phyloP scores from a whole-genome alignment of 2,797 vertebrate genomes.

The Sardinella longiceps region DNA sequence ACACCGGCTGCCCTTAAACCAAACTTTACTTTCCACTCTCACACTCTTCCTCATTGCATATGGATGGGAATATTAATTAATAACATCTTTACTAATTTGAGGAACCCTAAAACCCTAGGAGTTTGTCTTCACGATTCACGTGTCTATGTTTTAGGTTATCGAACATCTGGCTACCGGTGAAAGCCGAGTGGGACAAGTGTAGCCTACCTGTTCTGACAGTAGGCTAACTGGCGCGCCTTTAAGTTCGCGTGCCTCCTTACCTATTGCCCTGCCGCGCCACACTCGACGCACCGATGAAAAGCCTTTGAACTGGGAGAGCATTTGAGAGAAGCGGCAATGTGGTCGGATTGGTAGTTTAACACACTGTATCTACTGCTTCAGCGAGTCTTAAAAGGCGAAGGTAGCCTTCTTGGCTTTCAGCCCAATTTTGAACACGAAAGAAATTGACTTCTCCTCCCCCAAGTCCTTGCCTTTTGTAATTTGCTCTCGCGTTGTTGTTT shows the following conservation, averaged over 20 bases:
- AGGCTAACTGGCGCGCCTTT: slow-evolving; percentile 66
- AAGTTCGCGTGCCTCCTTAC: slow-evolving; percentile 60
- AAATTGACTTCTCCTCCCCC: slow-evolving; percentile 53
- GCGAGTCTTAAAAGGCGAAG: slow-evolving; percentile 37
- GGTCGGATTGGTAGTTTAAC: slow-evolving; percentile 41
- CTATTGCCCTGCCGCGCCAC: slow-evolving; percentile 67
- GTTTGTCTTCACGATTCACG: slow-evolving; percentile 58
- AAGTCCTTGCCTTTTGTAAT: slow-evolving; percentile 73
- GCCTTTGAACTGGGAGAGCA: slow-evolving; percentile 64
- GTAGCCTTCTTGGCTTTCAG: slow-evolving; percentile 43
- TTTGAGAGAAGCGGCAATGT: slow-evolving; percentile 41
- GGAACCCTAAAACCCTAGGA: too few species aligned
- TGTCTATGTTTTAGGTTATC: not conserved
- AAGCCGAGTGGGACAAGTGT: slow-evolving; percentile 69
- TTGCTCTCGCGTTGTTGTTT: slow-evolving; percentile 75
- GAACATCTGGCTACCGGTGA: slow-evolving; percentile 65
- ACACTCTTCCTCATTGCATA: not conserved
- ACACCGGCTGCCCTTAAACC: slow-evolving; percentile 16
- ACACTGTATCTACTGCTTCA: slow-evolving; percentile 37
- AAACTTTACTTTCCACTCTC: slow-evolving; percentile 1
- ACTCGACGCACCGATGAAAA: slow-evolving; percentile 64
- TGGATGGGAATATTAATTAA: slow-evolving; percentile 51
- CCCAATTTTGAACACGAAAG: slow-evolving; percentile 55
- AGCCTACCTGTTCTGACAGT: slow-evolving; percentile 36
- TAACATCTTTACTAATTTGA: slow-evolving; percentile 57